Conservation (phyloP, 2,113 vertebrate species). For the Aythya baeri region DNA sequence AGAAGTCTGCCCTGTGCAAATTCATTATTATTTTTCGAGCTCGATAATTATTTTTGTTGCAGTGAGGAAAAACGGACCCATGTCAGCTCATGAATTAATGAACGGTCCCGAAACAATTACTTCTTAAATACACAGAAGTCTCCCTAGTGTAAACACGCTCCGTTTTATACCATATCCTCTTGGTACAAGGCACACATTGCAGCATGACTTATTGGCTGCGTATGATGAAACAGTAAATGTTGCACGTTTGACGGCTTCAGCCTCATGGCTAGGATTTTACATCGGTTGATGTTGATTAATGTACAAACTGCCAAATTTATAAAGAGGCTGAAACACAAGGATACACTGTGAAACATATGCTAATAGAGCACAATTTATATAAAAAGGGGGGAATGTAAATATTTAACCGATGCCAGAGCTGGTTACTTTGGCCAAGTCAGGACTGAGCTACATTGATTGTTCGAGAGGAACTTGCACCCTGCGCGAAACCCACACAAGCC, state of each 20-base stretch:
- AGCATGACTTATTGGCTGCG: slow-evolving; percentile 60
- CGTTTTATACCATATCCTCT: slow-evolving; percentile 54
- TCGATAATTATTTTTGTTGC: slow-evolving; percentile 49
- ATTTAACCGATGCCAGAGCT: slow-evolving; percentile 73
- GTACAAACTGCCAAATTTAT: slow-evolving; percentile 64
- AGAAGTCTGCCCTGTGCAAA: background rate
- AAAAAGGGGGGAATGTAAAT: slow-evolving; percentile 76
- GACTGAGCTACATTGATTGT: slow-evolving; percentile 68
- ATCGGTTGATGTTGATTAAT: slow-evolving; percentile 68
- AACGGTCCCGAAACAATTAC: slow-evolving; percentile 72
- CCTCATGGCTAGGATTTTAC: slow-evolving; percentile 63
- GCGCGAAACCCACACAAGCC: background rate
- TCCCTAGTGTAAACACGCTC: slow-evolving; percentile 65
- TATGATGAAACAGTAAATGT: slow-evolving; percentile 47
- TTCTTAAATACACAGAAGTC: slow-evolving; percentile 68
- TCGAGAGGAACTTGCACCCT: slow-evolving; percentile 26
- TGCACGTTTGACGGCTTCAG: slow-evolving; percentile 37
- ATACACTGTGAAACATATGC: slow-evolving; percentile 75
- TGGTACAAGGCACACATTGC: slow-evolving; percentile 30
- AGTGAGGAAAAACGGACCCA: slow-evolving; percentile 11
- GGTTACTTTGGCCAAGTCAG: slow-evolving; percentile 53
- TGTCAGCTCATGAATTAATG: slow-evolving; percentile 64
- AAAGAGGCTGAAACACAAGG: slow-evolving; percentile 72
- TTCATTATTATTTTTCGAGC: background rate
- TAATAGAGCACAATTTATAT: slow-evolving; percentile 79